These are phyloP conservation scores for Vulpes lagopus DNA, from an alignment of 2,113 vertebrate genomes.

Conservation along the genomic window DNA sequence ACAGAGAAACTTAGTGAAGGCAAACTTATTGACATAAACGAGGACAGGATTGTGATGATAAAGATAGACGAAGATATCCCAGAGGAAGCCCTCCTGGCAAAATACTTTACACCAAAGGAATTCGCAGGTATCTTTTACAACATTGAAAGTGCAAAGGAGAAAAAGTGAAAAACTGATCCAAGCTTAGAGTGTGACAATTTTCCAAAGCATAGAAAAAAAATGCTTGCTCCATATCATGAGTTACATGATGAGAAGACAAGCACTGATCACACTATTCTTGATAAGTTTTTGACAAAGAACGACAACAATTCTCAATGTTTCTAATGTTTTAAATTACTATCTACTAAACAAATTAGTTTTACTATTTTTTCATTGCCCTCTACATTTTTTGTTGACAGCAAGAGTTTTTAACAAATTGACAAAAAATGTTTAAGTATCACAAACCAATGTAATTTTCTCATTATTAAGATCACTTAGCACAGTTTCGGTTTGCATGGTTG, in stretches of 20 bases:
- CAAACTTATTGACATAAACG: neutral
- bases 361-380: neutral
- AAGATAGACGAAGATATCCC: neutral
- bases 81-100: neutral
- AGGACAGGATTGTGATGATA: neutral
- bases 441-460: neutral
- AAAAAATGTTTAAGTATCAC: neutral
- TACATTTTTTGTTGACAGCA: neutral
- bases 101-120: neutral
- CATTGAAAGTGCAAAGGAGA: neutral
- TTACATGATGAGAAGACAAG: neutral
- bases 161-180: neutral
- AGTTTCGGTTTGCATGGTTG: neutral
- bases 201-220: neutral
- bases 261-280: neutral
- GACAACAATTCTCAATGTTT: neutral
- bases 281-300: constrained; percentile 40
- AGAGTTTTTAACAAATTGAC: neutral
- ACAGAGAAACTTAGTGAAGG: neutral
- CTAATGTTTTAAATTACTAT: neutral
- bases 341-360: neutral
- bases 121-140: neutral
- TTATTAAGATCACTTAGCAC: neutral
- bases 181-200: neutral
- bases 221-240: neutral